Percentiles rank a stretch among this genome's conserved stretches.
These are phyloP conservation scores for Myioborus melanocephalus DNA, from an alignment of 2,797 vertebrate genomes.

Conservation along the genomic window DNA sequence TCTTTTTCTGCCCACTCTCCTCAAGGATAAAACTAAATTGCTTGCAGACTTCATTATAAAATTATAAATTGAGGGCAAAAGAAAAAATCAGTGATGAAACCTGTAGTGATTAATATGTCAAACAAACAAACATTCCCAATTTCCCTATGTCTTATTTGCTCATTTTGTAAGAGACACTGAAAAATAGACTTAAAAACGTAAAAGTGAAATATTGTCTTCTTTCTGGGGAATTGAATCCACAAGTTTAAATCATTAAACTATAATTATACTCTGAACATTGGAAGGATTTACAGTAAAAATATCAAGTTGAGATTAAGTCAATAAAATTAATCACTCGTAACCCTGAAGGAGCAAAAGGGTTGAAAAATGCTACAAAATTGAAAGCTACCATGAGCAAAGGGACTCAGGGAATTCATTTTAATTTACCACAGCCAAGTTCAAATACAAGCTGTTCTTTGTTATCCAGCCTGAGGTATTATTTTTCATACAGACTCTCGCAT, in stretches of 20 bases:
- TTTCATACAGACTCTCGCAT: conserved; percentile 49
- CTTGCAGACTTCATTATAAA: conserved; percentile 8
- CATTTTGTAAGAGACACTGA: conserved; percentile 14
- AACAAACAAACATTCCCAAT: neutral
- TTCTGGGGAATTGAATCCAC: conserved; percentile 10
- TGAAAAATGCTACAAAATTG: conserved; percentile 62
- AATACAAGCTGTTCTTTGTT: conserved; percentile 73
- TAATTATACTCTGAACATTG: conserved; percentile 51
- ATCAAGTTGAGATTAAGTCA: conserved; percentile 67
- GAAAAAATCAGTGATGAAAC: neutral
- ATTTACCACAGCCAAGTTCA: conserved; percentile 63
- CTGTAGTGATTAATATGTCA: conserved; percentile 1
- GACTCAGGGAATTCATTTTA: conserved; percentile 56
- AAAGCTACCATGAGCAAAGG: conserved; percentile 56
- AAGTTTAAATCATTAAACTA: conserved; percentile 66
- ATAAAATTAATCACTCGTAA: conserved; percentile 68
- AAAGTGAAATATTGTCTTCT: neutral
- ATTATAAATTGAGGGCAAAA: neutral
- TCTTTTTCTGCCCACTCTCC: neutral
- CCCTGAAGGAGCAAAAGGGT: conserved; percentile 38
- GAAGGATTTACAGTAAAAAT: conserved; percentile 67
- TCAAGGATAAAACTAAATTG: conserved; percentile 7
- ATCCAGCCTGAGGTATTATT: conserved; percentile 42
- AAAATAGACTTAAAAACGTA: neutral
- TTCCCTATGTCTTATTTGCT: neutral